Base-by-base conservation (phyloP, 2,113 vertebrate species). In the Prunella himalayana region DNA sequence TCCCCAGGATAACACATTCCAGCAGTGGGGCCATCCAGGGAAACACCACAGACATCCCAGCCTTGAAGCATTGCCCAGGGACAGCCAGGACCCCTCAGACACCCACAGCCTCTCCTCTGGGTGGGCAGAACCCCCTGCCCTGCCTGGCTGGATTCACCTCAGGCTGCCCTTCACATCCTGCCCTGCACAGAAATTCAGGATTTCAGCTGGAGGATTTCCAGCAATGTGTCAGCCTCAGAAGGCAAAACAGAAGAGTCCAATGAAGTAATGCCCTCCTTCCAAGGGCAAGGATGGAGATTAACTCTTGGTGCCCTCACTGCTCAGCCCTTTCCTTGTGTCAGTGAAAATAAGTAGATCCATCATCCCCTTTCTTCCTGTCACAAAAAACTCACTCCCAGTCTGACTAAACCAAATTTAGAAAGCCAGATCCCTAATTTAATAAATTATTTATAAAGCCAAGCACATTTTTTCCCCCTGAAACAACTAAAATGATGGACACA, bases 31-130 rank as follows among this genome's bases (percentile, higher is more conserved):
- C 15, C 33, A 59, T 20, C 9, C 35, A 4, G 3, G 60, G 65
- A 73, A 15, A 53, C 9, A 65, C 7, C 61, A 60, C 13, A 11
- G 1, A 76, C 23, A 11, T 22, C 21, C 37, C 72, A 76, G 39
- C 31, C 39, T 45, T 0, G 5, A 50, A 89, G 64, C 60, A 64
- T 22, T 0, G 3, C 7, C 18, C 27, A 54, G 10, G 16, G 16
- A 25, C 21, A 86, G 14, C 6, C 50, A 78, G 51, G 50, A 39
- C 15, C 15, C 45, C 37, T 69, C 31, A 60, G 49, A 44, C 27
- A 57, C 6, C 31, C 60, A 15, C 0, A 0, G n/a, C 6, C 9
- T n/a, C 53, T 82, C 15, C 50, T 41, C 27, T 20, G 47, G n/a
- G 23, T 6, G 33, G 4, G 35, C 72, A 84, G 70, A 41, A 14